These are phyloP conservation scores for Sebastes hubbsi DNA, from an alignment of 2,797 vertebrate genomes.

Conservation along the genomic window DNA sequence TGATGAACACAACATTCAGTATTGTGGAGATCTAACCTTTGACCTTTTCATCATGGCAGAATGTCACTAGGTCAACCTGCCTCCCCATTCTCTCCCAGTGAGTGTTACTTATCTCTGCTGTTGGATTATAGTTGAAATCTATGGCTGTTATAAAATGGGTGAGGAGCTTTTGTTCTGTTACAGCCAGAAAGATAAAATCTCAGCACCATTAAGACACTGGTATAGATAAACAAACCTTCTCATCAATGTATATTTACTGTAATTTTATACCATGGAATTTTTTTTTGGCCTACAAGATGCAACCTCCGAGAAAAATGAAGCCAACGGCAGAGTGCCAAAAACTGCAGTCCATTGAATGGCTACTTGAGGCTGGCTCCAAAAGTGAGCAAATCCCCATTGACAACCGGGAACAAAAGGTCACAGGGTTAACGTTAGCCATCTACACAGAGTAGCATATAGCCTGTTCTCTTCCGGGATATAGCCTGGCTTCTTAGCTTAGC, in stretches of 20 bases:
- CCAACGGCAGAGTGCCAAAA: too few relatives aligned
- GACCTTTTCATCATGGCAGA: slow-evolving; percentile 8
- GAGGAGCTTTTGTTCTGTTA: not conserved
- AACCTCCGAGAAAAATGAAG: too few relatives aligned
- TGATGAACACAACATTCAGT: not conserved
- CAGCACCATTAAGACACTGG: not conserved
- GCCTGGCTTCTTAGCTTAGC: too few relatives aligned
- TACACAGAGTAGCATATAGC: too few relatives aligned
- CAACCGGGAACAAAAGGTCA: too few relatives aligned
- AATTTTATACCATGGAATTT: too few relatives aligned
- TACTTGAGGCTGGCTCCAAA: too few relatives aligned
- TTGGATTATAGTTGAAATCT: not conserved
- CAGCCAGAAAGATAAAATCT: not conserved
- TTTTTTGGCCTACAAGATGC: too few relatives aligned
- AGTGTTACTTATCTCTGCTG: slow-evolving; percentile 14
- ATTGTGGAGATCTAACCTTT: not conserved
- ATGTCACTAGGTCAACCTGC: not conserved
- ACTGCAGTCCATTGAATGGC: too few relatives aligned
- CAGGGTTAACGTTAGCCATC: too few relatives aligned
- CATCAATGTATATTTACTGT: not conserved
- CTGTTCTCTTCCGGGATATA: too few relatives aligned
- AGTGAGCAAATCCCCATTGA: too few relatives aligned
- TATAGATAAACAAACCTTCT: not conserved
- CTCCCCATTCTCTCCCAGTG: not conserved
- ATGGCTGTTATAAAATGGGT: not conserved